A percentile compares a stretch with the other conserved stretches of the same genome.
Conservation (phyloP, 1,140 invertebrate genomes). For the Danaus melanippus region DNA sequence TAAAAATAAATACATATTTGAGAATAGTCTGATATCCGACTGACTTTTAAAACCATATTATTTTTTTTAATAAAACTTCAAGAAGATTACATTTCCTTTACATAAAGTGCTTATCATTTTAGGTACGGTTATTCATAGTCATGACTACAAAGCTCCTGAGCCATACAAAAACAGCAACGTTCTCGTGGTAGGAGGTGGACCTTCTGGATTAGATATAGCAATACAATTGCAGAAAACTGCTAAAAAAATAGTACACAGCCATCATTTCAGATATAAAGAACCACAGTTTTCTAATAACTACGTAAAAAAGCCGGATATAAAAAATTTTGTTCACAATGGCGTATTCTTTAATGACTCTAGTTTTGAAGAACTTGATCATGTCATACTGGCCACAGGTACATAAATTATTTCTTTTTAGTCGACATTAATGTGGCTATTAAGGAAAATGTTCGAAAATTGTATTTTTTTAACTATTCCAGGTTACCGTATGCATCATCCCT, state of each 20-base stretch:
- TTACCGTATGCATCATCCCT: slow-evolving; percentile 79
- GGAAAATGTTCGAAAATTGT: neutral
- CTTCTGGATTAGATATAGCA: slow-evolving; percentile 88
- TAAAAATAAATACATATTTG: slow-evolving; percentile 9
- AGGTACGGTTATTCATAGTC: slow-evolving; percentile 81
- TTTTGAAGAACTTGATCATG: slow-evolving; percentile 75
- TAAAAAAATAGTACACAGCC: slow-evolving; percentile 77
- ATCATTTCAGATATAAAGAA: slow-evolving; percentile 73
- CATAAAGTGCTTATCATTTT: slow-evolving; percentile 10
- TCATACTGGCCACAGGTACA: slow-evolving; percentile 86
- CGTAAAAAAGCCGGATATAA: slow-evolving; percentile 77
- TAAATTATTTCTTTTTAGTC: neutral
- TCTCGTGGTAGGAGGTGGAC: slow-evolving; percentile 87
- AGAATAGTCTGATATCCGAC: too few relatives aligned
- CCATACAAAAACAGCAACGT: slow-evolving; percentile 78
- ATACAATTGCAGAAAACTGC: slow-evolving; percentile 81
- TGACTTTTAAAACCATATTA: too few relatives aligned
- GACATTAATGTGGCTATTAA: neutral
- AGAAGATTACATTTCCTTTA: slow-evolving; percentile 1
- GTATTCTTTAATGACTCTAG: slow-evolving; percentile 77
- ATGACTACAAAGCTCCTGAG: slow-evolving; percentile 85
- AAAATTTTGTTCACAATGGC: slow-evolving; percentile 68
- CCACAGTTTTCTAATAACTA: slow-evolving; percentile 76
- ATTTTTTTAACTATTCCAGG: slow-evolving; percentile 56
- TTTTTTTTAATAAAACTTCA: too few relatives aligned